Conservation (phyloP, 2,113 vertebrate genomes). For the Macroglossus sobrinus region DNA sequence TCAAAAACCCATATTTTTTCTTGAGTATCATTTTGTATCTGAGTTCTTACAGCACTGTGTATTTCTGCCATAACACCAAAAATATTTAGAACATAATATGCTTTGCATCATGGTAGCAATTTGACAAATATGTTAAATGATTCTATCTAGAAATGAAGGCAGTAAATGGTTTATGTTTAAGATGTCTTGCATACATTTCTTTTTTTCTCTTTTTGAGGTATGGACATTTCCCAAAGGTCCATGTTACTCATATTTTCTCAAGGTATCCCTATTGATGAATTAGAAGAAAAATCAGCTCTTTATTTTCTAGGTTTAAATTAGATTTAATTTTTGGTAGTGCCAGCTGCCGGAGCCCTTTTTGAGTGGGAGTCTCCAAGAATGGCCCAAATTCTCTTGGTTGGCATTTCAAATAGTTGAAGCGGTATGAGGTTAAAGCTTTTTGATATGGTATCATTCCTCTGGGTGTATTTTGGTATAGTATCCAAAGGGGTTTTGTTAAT, state of each 20-base stretch:
- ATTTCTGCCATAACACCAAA: background rate
- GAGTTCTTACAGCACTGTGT: background rate
- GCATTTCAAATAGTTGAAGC: conserved; percentile 27
- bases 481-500: background rate
- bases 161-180: background rate
- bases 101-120: background rate
- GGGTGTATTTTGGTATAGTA: background rate
- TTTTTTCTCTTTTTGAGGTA: background rate
- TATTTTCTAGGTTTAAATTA: conserved; percentile 35
- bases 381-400: background rate
- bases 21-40: background rate
- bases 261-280: background rate
- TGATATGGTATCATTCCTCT: background rate
- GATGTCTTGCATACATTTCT: background rate
- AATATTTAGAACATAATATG: background rate
- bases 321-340: conserved; percentile 12
- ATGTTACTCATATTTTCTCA: background rate
- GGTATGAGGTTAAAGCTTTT: conserved; percentile 8
- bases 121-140: background rate
- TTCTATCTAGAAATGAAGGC: background rate
- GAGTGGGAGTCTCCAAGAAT: background rate
- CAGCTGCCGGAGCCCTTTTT: background rate
- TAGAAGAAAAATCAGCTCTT: conserved; percentile 4
- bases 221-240: background rate
- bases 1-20: background rate